Conservation (phyloP, 2,113 vertebrate genomes). For the Bos indicus region DNA sequence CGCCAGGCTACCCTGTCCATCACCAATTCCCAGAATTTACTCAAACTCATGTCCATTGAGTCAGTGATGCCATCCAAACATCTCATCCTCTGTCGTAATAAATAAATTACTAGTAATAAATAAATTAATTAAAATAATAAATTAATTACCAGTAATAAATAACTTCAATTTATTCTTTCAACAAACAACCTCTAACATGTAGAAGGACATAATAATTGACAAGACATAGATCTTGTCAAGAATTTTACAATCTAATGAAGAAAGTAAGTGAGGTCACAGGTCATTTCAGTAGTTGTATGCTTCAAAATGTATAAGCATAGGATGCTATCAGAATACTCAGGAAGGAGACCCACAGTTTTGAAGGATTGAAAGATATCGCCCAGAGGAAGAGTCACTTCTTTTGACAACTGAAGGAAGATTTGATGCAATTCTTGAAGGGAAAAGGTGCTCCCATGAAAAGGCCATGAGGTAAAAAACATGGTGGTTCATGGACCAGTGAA, state of each 20-base stretch:
- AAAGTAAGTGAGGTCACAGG: background rate
- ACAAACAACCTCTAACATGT: background rate
- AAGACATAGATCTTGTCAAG: background rate
- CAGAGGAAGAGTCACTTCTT: background rate
- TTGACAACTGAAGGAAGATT: background rate
- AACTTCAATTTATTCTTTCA: background rate
- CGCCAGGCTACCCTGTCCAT: background rate
- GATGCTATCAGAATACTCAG: background rate
- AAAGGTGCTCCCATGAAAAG: background rate
- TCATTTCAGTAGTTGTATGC: background rate
- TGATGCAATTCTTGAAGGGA: background rate
- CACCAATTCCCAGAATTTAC: background rate
- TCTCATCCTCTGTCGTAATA: background rate
- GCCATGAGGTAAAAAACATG: background rate
- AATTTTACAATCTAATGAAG: background rate
- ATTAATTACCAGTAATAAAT: background rate
- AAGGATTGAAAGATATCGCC: background rate
- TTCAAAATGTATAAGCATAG: background rate
- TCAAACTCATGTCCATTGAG: background rate
- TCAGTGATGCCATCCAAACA: background rate
- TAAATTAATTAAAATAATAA: background rate
- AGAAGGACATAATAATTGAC: background rate
- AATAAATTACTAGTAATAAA: background rate
- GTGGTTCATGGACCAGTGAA: background rate
- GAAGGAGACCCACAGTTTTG: background rate